Conservation (phyloP, 1,140 invertebrate genomes). For the Phenacoccus solenopsis region DNA sequence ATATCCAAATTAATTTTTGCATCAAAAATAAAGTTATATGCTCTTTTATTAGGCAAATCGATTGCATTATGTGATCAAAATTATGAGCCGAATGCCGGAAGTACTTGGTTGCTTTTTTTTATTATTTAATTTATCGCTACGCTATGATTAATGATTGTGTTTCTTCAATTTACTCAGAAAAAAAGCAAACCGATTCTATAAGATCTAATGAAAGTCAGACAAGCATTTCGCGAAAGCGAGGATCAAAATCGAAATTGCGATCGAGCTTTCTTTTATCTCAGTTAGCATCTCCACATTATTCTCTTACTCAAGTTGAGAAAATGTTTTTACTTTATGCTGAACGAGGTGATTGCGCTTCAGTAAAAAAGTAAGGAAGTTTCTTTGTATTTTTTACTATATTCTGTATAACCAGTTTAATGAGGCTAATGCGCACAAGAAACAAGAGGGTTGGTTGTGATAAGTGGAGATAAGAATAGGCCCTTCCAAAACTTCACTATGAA, state of each 20-base stretch:
- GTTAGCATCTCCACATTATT: slow-evolving; percentile 33
- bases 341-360: slow-evolving; percentile 71
- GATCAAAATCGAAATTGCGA: background rate
- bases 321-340: slow-evolving; percentile 73
- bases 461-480: background rate
- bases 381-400: background rate
- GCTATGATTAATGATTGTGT: too few relatives aligned
- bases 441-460: background rate
- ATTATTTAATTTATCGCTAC: too few relatives aligned
- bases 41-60: too few relatives aligned
- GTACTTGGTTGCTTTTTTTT: too few relatives aligned
- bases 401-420: background rate
- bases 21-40: too few relatives aligned
- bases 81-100: too few relatives aligned
- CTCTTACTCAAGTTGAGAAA: slow-evolving; percentile 66
- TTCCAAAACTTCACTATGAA: too few relatives aligned
- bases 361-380: slow-evolving; percentile 53
- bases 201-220: background rate
- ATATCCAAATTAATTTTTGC: too few relatives aligned
- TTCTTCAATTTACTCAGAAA: background rate
- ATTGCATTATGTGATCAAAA: too few relatives aligned
- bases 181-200: background rate
- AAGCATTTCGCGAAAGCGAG: background rate
- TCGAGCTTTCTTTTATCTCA: background rate
- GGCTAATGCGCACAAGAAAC: too few relatives aligned